Evolutionary conservation across 2,797 vertebrate genomes (phyloP).

Genomic region (Crocidura indochinensis): DNA sequence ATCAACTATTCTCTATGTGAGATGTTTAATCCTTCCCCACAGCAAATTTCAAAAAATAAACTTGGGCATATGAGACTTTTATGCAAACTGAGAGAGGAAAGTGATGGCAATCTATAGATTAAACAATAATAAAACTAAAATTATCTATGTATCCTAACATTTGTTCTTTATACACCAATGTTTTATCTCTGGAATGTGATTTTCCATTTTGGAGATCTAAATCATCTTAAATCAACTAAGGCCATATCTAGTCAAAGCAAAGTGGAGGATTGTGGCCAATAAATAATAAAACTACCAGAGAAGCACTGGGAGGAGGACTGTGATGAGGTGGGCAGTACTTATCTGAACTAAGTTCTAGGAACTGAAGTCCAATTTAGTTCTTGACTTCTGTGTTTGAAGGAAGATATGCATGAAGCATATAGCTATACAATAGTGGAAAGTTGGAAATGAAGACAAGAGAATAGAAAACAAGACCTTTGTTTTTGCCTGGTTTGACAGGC

Average conservation of each 20-base stretch:
- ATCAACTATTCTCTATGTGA: conserved; percentile 21
- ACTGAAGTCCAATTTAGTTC: conserved; percentile 25
- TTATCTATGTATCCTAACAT: conserved; percentile 20
- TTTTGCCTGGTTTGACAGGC: conserved; percentile 3
- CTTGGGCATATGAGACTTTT: background rate
- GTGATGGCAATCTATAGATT: conserved; percentile 7
- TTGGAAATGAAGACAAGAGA: conserved; percentile 39
- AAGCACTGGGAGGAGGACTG: background rate
- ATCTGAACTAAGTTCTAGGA: conserved; percentile 13
- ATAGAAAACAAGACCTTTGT: conserved; percentile 10
- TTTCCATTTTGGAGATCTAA: conserved; percentile 41
- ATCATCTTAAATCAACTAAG: conserved; percentile 46
- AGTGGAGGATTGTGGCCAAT: conserved; percentile 16
- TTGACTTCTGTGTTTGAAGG: conserved; percentile 40
- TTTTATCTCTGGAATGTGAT: conserved; percentile 21
- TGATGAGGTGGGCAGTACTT: conserved; percentile 1
- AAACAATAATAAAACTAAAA: background rate
- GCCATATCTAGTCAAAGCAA: conserved; percentile 40
- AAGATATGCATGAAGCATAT: conserved; percentile 27
- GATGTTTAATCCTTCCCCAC: conserved; percentile 17
- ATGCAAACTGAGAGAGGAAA: background rate
- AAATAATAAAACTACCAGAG: conserved; percentile 21
- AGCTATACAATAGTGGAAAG: conserved; percentile 16
- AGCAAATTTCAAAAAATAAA: conserved; percentile 35
- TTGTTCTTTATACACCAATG: background rate